A percentile compares a stretch with the other conserved stretches of the same genome.
phyloP scores from a whole-genome alignment of 92 coral and sea anemone species.

The Virgularia gustaviana region DNA sequence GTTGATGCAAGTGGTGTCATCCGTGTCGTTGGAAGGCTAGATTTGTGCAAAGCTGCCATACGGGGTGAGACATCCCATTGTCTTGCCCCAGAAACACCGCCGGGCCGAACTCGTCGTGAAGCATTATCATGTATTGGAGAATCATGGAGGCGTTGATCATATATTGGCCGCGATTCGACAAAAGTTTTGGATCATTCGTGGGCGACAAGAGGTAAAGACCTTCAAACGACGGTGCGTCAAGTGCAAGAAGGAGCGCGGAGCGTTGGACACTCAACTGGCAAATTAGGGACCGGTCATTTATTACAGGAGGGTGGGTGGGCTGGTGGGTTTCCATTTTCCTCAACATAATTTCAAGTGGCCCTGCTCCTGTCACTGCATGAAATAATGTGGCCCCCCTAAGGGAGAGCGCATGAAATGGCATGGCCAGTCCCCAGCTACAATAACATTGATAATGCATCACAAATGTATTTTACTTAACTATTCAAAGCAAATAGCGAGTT shows the following conservation, averaged over 20 bases:
- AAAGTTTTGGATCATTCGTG: slow-evolving; percentile 36
- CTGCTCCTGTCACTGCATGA: slow-evolving; percentile 34
- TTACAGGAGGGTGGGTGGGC: slow-evolving; percentile 34
- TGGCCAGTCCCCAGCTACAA: slow-evolving; percentile 42
- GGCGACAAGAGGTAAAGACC: slow-evolving; percentile 33
- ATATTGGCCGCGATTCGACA: slow-evolving; percentile 51
- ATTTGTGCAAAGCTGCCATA: slow-evolving; percentile 27
- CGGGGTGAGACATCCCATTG: slow-evolving; percentile 47
- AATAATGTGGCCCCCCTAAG: slow-evolving; percentile 24
- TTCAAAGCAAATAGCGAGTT: slow-evolving; percentile 63
- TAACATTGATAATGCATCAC: slow-evolving; percentile 36
- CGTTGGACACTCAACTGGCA: slow-evolving; percentile 31
- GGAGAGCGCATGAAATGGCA: slow-evolving; percentile 18
- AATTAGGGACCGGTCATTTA: slow-evolving; percentile 41
- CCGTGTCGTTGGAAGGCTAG: slow-evolving; percentile 48
- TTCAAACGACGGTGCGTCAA: slow-evolving; percentile 24
- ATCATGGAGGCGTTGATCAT: slow-evolving; percentile 42
- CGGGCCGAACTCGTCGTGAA: slow-evolving; percentile 22
- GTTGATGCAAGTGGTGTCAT: slow-evolving; percentile 39
- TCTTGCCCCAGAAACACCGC: slow-evolving; percentile 42
- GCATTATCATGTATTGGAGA: slow-evolving; percentile 5
- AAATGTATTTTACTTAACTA: slow-evolving; percentile 16
- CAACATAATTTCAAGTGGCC: slow-evolving; percentile 32
- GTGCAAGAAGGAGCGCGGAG: slow-evolving; percentile 31
- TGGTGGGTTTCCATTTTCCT: slow-evolving; percentile 26